phyloP scores from a whole-genome alignment of 1,140 invertebrate species.

The Ostrea edulis region DNA sequence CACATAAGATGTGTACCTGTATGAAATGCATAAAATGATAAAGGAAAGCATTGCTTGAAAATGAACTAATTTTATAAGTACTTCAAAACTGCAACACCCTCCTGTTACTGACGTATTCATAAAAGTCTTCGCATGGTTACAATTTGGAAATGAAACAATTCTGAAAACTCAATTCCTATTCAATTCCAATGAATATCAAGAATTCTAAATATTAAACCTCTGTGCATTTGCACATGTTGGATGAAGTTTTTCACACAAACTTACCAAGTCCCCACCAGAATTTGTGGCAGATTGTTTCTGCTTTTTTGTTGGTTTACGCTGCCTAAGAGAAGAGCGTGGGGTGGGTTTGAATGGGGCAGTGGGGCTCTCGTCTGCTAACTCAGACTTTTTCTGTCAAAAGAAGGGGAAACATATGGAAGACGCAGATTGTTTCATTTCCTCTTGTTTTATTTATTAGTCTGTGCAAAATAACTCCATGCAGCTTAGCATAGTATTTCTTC shows the following conservation, averaged over 20 bases:
- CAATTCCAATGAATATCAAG: background rate
- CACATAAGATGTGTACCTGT: no score
- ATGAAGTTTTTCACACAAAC: background rate
- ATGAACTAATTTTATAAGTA: no score
- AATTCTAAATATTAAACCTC: background rate
- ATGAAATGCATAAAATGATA: background rate
- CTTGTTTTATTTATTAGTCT: background rate
- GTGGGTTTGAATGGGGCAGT: slow-evolving; percentile 8
- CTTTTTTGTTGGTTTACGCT: background rate
- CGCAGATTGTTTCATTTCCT: slow-evolving; percentile 10
- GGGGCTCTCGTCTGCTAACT: slow-evolving; percentile 17
- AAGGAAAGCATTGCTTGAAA: background rate
- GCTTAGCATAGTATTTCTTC: no score
- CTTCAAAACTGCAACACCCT: no score
- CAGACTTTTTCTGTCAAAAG: slow-evolving; percentile 25
- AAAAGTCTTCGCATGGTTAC: background rate
- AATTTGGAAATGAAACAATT: slow-evolving; percentile 19
- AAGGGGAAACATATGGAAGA: slow-evolving; percentile 14
- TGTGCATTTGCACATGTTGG: background rate
- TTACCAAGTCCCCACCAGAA: slow-evolving; percentile 30
- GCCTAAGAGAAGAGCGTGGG: slow-evolving; percentile 10
- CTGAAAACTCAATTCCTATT: background rate
- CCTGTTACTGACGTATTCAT: background rate
- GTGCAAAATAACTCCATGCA: no score
- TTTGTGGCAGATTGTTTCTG: background rate